These are phyloP conservation scores for Cylindroiulus punctatus DNA, from an alignment of 2,888 invertebrate species.

Conservation along the genomic window DNA sequence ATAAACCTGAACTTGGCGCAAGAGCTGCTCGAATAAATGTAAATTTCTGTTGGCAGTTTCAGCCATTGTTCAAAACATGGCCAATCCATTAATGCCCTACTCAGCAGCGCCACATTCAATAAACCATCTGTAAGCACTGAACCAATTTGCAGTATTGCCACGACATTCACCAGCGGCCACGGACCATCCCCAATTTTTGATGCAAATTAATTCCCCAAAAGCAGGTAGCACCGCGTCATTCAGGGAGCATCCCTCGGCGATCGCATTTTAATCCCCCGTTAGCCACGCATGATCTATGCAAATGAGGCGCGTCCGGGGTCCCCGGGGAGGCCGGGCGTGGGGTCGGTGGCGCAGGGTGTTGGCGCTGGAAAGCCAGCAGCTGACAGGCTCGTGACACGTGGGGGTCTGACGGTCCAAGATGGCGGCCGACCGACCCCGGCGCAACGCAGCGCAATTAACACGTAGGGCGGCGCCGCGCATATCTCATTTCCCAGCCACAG, in stretches of 20 bases:
- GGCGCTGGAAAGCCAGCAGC: neutral
- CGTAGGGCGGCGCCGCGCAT: conserved; percentile 29
- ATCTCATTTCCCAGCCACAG: conserved; percentile 16
- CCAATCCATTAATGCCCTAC: too few relatives aligned
- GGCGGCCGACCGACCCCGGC: neutral
- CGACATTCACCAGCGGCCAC: too few relatives aligned
- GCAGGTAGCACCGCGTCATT: neutral
- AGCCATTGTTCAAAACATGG: too few relatives aligned
- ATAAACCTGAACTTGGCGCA: too few relatives aligned
- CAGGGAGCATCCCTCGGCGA: neutral
- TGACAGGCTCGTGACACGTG: neutral
- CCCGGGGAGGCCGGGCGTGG: neutral
- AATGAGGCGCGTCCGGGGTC: neutral
- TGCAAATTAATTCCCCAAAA: too few relatives aligned
- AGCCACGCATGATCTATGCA: neutral
- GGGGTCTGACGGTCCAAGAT: neutral
- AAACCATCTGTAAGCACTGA: too few relatives aligned
- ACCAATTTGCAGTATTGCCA: too few relatives aligned
- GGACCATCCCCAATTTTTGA: too few relatives aligned
- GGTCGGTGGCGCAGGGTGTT: conserved; percentile 2
- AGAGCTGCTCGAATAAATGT: too few relatives aligned
- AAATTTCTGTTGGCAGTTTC: too few relatives aligned
- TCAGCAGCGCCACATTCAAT: too few relatives aligned
- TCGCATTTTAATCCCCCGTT: conserved; percentile 17
- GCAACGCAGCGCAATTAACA: conserved; percentile 38